phyloP scores from a whole-genome alignment of 2,888 invertebrate species.

The Cerastis rubricosa region DNA sequence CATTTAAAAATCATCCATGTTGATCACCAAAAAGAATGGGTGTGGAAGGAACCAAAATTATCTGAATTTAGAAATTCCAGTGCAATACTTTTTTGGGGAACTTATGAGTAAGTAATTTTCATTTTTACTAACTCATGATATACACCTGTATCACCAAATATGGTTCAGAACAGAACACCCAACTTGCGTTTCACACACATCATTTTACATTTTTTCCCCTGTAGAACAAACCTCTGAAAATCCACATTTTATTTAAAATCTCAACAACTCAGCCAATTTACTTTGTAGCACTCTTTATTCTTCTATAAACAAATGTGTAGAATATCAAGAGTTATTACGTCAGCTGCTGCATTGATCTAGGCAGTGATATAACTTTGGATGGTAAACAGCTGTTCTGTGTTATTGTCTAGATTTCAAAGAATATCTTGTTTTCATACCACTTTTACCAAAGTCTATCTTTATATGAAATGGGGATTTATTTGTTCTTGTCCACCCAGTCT shows the following conservation, averaged over 20 bases:
- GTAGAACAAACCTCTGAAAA: neutral
- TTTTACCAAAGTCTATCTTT: neutral
- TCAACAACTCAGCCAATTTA: neutral
- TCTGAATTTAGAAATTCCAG: neutral
- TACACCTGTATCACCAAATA: neutral
- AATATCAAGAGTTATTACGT: constrained; percentile 34
- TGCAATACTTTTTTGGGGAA: neutral
- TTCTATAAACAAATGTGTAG: constrained; percentile 14
- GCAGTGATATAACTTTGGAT: constrained; percentile 19
- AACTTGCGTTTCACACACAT: neutral
- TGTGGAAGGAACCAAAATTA: neutral
- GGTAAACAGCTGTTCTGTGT: constrained; percentile 31
- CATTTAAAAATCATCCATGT: no score
- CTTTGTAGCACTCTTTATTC: constrained; percentile 5
- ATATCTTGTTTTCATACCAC: constrained; percentile 8
- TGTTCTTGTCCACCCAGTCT: neutral
- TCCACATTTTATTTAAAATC: neutral
- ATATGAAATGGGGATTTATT: neutral
- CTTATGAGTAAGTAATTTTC: neutral
- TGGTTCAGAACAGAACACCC: neutral
- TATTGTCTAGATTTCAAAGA: constrained; percentile 13
- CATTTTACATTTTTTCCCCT: no score
- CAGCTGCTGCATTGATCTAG: constrained; percentile 14
- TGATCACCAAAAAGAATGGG: no score
- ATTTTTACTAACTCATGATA: neutral